Percentiles rank a stretch among this genome's conserved stretches.
These are phyloP conservation scores for Lethocerus indicus DNA, from an alignment of 1,140 invertebrate species.

Conservation along the genomic window DNA sequence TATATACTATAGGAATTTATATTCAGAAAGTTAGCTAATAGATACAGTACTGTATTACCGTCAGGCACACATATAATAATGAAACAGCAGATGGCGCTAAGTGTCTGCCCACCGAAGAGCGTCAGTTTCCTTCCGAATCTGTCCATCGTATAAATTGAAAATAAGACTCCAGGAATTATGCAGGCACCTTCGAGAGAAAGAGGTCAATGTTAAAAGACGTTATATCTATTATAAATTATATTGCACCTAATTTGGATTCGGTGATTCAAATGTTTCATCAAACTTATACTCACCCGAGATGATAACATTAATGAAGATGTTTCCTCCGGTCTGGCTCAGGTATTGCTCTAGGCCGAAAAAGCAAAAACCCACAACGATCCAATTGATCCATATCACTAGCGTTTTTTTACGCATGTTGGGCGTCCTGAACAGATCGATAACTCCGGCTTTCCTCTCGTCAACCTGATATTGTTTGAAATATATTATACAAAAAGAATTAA, in stretches of 20 bases:
- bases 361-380: constrained; percentile 53
- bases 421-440: constrained; percentile 51
- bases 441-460: constrained; percentile 29
- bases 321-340: constrained; percentile 35
- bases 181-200: constrained; percentile 28
- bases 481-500: neutral
- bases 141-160: constrained; percentile 45
- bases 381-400: constrained; percentile 47
- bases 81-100: constrained; percentile 43
- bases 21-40: no score
- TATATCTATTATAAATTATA: no score
- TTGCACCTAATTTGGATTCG: no score
- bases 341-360: constrained; percentile 58
- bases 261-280: no score
- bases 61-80: constrained; percentile 25
- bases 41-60: no score
- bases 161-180: constrained; percentile 46
- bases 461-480: constrained; percentile 18
- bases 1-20: no score
- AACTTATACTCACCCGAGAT: constrained; percentile 31
- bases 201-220: no score
- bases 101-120: constrained; percentile 37
- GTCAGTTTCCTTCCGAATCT: constrained; percentile 43
- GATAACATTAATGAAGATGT: constrained; percentile 56
- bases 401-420: constrained; percentile 56